A percentile compares a stretch with the other conserved stretches of the same genome.
Conservation (phyloP, 2,888 invertebrate genomes). For the Unio pictorum region DNA sequence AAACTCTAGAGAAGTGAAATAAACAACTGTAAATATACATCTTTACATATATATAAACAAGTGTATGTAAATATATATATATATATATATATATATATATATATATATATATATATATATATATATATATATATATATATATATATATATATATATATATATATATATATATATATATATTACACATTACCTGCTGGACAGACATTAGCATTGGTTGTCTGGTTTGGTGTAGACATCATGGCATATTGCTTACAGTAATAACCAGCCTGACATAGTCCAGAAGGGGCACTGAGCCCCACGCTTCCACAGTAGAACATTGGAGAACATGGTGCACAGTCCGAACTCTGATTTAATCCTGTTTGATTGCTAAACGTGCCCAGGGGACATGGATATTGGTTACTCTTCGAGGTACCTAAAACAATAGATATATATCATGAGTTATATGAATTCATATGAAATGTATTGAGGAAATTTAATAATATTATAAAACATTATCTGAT, state of each 20-base stretch:
- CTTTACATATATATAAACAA: too few relatives aligned
- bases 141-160: too few relatives aligned
- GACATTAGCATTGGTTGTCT: slow-evolving; percentile 60
- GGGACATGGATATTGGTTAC: slow-evolving; percentile 52
- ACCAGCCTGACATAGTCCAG: slow-evolving; percentile 58
- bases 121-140: too few relatives aligned
- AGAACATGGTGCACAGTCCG: slow-evolving; percentile 56
- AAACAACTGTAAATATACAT: too few relatives aligned
- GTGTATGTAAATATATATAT: too few relatives aligned
- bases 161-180: not conserved
- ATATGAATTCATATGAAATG: too few relatives aligned
- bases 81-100: not conserved
- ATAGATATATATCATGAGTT: not conserved
- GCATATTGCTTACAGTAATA: slow-evolving; percentile 62
- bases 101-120: too few relatives aligned
- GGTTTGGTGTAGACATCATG: slow-evolving; percentile 58
- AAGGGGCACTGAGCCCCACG: slow-evolving; percentile 57
- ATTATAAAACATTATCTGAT: too few relatives aligned
- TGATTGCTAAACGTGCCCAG: slow-evolving; percentile 62
- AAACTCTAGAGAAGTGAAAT: too few relatives aligned
- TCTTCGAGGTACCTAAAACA: slow-evolving; percentile 44
- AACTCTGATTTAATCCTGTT: slow-evolving; percentile 50
- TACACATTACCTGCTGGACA: slow-evolving; percentile 63
- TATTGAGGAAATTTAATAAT: too few relatives aligned
- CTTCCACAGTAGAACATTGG: slow-evolving; percentile 61